A percentile compares a stretch with the other conserved stretches of the same genome.
Evolutionary conservation across 2,113 vertebrate genomes (phyloP).

Genomic region (Dromaius novaehollandiae): DNA sequence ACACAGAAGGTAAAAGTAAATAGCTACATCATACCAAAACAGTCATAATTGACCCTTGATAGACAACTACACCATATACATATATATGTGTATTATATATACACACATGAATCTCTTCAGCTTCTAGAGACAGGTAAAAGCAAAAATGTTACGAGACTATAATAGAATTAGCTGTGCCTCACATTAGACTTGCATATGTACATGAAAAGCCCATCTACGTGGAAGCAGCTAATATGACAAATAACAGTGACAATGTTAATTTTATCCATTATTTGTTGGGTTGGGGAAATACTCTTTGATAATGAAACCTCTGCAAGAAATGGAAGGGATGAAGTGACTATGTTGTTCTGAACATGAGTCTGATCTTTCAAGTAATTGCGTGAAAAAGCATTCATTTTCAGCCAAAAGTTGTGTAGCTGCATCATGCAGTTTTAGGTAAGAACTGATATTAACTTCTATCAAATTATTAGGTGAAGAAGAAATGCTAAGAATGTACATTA

Average conservation of each 20-base stretch:
- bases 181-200: neutral
- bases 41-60: neutral
- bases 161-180: neutral
- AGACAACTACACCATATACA: neutral
- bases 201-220: neutral
- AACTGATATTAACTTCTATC: neutral
- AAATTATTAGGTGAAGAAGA: neutral
- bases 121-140: neutral
- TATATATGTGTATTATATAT: neutral
- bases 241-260: neutral
- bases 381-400: neutral
- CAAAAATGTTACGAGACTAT: neutral
- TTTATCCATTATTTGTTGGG: neutral
- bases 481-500: neutral
- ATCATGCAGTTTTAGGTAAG: neutral
- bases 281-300: neutral
- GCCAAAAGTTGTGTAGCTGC: neutral
- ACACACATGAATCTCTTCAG: fast-evolving
- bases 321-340: neutral
- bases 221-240: neutral
- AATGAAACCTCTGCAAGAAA: neutral
- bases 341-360: neutral
- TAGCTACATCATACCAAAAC: neutral
- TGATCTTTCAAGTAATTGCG: neutral
- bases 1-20: neutral